phyloP scores from a whole-genome alignment of 2,888 invertebrate genomes.

The Pantelozetes paolii region DNA sequence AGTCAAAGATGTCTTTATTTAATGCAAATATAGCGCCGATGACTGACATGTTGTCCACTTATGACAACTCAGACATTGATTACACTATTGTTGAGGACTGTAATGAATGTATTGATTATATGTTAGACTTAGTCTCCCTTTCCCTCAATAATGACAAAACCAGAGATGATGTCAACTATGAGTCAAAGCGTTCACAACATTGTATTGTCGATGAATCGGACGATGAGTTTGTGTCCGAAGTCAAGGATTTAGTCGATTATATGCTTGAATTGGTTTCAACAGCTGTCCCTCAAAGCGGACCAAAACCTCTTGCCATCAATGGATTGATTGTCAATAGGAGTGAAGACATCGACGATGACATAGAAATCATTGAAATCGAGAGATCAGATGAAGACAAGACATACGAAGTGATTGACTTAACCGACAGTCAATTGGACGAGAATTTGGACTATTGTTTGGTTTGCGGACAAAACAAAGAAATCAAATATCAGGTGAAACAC shows the following conservation, averaged over 20 bases:
- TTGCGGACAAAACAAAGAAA: constrained; percentile 43
- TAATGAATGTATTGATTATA: constrained; percentile 11
- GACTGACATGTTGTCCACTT: neutral
- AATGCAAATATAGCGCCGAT: neutral
- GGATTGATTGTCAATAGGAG: neutral
- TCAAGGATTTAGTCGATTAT: constrained; percentile 29
- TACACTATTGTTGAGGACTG: neutral
- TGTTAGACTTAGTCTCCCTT: constrained; percentile 12
- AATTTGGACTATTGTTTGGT: constrained; percentile 42
- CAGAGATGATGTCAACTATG: neutral
- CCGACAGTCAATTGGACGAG: neutral
- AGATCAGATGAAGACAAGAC: neutral
- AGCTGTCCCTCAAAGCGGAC: constrained; percentile 1
- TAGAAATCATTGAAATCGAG: constrained; percentile 1
- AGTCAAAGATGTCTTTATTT: neutral
- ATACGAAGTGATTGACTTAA: constrained; percentile 23
- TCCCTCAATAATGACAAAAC: neutral
- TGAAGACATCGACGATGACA: constrained; percentile 3
- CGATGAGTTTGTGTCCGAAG: neutral
- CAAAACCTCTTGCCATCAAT: neutral
- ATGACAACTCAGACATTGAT: neutral
- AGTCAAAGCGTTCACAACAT: neutral
- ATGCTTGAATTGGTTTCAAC: constrained; percentile 38
- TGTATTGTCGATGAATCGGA: neutral
- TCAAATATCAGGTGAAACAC: constrained; percentile 44